Percentiles rank a stretch among this genome's conserved stretches.
These are phyloP conservation scores for Plebejus argus DNA, from an alignment of 2,888 invertebrate species.

Conservation along the genomic window DNA sequence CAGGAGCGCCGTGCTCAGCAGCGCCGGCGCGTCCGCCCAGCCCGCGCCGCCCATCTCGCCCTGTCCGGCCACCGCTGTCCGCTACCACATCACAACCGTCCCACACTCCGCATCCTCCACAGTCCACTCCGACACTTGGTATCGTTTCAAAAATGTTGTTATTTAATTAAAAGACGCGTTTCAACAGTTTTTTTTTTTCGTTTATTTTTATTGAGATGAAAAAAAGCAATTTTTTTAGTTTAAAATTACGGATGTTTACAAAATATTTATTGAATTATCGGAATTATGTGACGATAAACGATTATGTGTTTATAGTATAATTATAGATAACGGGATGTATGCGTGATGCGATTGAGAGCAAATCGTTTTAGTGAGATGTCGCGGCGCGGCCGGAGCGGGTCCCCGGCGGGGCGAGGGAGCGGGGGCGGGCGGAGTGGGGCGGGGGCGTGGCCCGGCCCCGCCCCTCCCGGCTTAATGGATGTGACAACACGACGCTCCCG, in stretches of 20 bases:
- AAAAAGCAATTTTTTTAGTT: not conserved
- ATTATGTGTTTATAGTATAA: conserved; percentile 31
- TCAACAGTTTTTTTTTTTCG: not conserved
- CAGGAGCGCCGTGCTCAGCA: conserved; percentile 77
- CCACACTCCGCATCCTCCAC: conserved; percentile 33
- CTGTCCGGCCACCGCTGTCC: conserved; percentile 49
- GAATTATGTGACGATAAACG: conserved; percentile 14
- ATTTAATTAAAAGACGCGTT: not conserved
- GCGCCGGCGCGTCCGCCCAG: conserved; percentile 68
- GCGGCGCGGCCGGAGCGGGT: conserved; percentile 43
- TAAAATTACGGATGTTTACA: not conserved
- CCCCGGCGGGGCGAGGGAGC: conserved; percentile 42
- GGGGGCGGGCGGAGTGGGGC: conserved; percentile 43
- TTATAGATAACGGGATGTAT: conserved; percentile 52
- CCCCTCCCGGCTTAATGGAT: conserved; percentile 72
- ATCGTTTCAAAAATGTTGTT: not conserved
- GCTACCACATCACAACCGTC: conserved; percentile 42
- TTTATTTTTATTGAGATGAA: not conserved
- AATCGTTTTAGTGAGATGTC: conserved; percentile 70
- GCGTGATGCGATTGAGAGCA: conserved; percentile 73
- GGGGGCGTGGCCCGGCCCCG: conserved; percentile 63
- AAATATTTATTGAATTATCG: conserved; percentile 7
- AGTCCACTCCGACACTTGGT: not conserved
- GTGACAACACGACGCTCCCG: conserved; percentile 77
- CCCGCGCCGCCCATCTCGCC: conserved; percentile 59